Evolutionary conservation across 2,888 invertebrate genomes (phyloP), one percentile per base, ranked within the genome.

Genomic region (Cheilosia impressa): DNA sequence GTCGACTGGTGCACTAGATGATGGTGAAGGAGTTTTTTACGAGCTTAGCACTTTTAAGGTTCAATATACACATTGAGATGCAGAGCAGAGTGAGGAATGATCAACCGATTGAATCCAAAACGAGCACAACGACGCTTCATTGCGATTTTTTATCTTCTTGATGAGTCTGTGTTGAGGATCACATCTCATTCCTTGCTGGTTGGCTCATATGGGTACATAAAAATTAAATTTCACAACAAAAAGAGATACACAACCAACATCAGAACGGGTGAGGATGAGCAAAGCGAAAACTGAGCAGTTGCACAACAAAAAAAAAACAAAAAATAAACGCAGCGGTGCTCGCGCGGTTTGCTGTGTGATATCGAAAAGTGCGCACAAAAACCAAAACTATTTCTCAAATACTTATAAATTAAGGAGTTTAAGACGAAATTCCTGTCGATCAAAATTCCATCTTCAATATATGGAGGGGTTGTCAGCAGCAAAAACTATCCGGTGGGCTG

Each of bases 351-450:
- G 60, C 34, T 72, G 81, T 77, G 85, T 85, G 85, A 84, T 84
- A 84, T 84, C 84, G 84, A 80, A 84, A 80, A 80, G 69, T 80
- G 69, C 45, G 17, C 50, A 65, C 87, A 90, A 89, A 89, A 88
- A 90, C 88, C 88, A 88, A 89, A 91, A 91, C 90, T 91, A 91
- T 91, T 91, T 91, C 91, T 89, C 90, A 91, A 91, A 91, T 90
- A 89, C 89, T 91, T 91, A 91, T 91, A 91, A 92, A 91, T 92
- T 91, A 92, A 92, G 90, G 90, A 91, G 90, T 91, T 92, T 92
- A 91, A 90, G 91, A 90, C 90, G 91, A 90, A 92, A 92, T 92
- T 92, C 92, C 90, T 92, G 91, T 91, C 92, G 92, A 91, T 92
- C 92, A 92, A 92, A 92, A 92, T 92, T 92, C 91, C 91, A 85